phyloP scores from a whole-genome alignment of 2,888 invertebrate genomes.

The Zygothrica quintamaculata region DNA sequence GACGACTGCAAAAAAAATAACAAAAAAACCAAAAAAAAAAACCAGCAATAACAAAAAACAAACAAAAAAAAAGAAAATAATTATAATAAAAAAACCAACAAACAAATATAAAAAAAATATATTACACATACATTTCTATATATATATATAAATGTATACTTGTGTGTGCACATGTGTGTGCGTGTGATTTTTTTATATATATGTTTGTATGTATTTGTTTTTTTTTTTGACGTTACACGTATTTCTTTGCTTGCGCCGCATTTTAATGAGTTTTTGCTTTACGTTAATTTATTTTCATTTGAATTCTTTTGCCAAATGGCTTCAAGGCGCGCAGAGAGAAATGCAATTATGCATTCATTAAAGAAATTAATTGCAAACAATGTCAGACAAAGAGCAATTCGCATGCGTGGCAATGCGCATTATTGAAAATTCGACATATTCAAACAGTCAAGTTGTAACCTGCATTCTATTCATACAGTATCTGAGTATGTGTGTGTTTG shows the following conservation, averaged over 20 bases:
- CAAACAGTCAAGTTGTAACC: constrained; percentile 33
- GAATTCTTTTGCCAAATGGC: constrained; percentile 77
- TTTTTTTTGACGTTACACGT: constrained; percentile 36
- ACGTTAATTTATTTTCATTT: constrained; percentile 81
- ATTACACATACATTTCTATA: constrained; percentile 52
- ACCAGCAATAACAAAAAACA: constrained; percentile 14
- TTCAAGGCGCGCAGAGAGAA: constrained; percentile 76
- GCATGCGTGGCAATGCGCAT: constrained; percentile 59
- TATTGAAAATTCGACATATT: constrained; percentile 69
- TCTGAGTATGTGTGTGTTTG: no score
- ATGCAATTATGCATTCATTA: constrained; percentile 82
- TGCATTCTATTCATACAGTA: constrained; percentile 34
- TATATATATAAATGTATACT: constrained; percentile 17
- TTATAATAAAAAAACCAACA: constrained; percentile 19
- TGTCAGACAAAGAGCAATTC: constrained; percentile 60
- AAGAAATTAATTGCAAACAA: constrained; percentile 80
- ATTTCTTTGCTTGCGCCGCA: constrained; percentile 61
- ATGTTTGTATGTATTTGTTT: neutral
- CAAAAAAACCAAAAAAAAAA: constrained; percentile 34
- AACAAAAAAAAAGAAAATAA: constrained; percentile 25
- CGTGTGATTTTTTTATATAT: constrained; percentile 12
- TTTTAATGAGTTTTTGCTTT: constrained; percentile 81
- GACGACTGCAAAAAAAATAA: constrained; percentile 60
- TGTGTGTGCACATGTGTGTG: constrained; percentile 5
- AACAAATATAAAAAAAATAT: constrained; percentile 72